Evolutionary conservation across 1,140 invertebrate species (phyloP).

Genomic region (Drosophila hydei): DNA sequence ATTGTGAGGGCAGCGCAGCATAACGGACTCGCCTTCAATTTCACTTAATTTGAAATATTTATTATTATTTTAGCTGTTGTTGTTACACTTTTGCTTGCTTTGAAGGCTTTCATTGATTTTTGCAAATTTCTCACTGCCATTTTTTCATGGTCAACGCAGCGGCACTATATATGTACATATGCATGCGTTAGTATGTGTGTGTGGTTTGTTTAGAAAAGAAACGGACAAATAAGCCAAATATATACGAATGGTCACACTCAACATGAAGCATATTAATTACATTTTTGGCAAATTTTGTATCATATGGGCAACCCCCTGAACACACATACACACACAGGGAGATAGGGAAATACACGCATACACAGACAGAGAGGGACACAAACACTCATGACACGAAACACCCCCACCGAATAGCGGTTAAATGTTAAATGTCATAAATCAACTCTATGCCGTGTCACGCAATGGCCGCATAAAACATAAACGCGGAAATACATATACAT

Average conservation of each 20-base stretch:
- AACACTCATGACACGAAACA: slow-evolving; percentile 27
- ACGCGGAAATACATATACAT: slow-evolving; percentile 41
- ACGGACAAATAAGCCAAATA: slow-evolving; percentile 59
- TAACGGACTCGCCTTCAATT: slow-evolving; percentile 64
- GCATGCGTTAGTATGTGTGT: slow-evolving; percentile 15
- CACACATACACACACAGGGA: slow-evolving; percentile 41
- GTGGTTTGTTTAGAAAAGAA: slow-evolving; percentile 41
- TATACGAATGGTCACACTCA: slow-evolving; percentile 42
- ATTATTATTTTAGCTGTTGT: slow-evolving; percentile 45
- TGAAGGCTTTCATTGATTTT: slow-evolving; percentile 73
- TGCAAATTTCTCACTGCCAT: slow-evolving; percentile 74
- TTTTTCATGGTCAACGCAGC: slow-evolving; percentile 70
- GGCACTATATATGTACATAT: slow-evolving; percentile 37
- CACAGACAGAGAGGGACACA: slow-evolving; percentile 25
- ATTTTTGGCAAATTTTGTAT: slow-evolving; percentile 50
- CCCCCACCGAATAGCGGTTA: slow-evolving; percentile 50
- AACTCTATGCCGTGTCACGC: slow-evolving; percentile 48
- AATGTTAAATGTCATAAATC: slow-evolving; percentile 74
- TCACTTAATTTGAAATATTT: slow-evolving; percentile 60
- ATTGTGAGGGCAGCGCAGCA: slow-evolving; percentile 65
- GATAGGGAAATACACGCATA: slow-evolving; percentile 20
- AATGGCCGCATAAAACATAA: slow-evolving; percentile 58
- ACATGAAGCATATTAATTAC: slow-evolving; percentile 34
- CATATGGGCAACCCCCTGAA: slow-evolving; percentile 34
- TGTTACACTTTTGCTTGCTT: slow-evolving; percentile 62